phyloP scores from a whole-genome alignment of 2,888 invertebrate species.

The Elegia similella region DNA sequence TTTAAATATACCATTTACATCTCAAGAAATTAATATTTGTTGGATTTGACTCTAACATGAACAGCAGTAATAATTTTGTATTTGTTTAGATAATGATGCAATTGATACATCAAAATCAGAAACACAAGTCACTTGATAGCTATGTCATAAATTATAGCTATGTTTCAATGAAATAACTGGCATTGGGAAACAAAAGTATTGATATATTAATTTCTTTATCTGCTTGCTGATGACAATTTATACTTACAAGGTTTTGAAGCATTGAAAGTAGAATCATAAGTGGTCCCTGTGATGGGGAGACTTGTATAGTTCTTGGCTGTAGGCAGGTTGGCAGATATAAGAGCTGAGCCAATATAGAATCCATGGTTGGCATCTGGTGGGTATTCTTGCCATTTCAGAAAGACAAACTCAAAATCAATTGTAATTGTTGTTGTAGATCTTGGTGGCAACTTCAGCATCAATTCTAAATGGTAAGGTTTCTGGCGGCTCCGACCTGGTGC shows the following conservation, averaged over 20 bases:
- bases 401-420: slow-evolving; percentile 96
- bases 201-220: too few species aligned
- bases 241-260: slow-evolving; percentile 81
- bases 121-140: too few species aligned
- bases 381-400: slow-evolving; percentile 99
- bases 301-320: slow-evolving; percentile 90
- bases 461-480: slow-evolving; percentile 93
- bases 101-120: too few species aligned
- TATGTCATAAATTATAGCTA: too few species aligned
- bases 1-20: too few species aligned
- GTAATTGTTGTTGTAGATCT: slow-evolving; percentile 90
- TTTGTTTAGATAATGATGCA: too few species aligned
- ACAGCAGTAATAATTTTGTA: too few species aligned
- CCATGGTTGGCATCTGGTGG: slow-evolving; percentile 99
- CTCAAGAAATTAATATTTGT: too few species aligned
- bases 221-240: background rate
- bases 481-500: slow-evolving; percentile 91
- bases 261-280: slow-evolving; percentile 85
- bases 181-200: too few species aligned
- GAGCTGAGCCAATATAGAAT: slow-evolving; percentile 95
- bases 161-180: too few species aligned
- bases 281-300: slow-evolving; percentile 86
- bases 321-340: slow-evolving; percentile 90
- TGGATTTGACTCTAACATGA: too few species aligned
- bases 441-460: slow-evolving; percentile 89